A percentile compares a stretch with the other conserved stretches of the same genome.
Conservation (phyloP, 2,113 vertebrate species). For the Neotoma lepida region DNA sequence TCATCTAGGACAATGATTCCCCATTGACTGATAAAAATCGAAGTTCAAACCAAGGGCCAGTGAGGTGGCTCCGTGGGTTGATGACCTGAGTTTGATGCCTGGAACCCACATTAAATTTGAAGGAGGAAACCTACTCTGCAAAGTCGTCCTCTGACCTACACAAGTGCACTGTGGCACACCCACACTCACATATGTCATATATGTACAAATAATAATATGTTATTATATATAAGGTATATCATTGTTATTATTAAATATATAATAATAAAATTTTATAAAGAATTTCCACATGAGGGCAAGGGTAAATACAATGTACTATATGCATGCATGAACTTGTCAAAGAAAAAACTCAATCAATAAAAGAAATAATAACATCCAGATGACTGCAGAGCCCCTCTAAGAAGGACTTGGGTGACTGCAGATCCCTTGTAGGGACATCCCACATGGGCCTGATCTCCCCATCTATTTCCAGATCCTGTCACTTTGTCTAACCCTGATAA, state of each 20-base stretch:
- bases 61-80: neutral
- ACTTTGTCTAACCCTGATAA: neutral
- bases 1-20: neutral
- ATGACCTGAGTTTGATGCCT: neutral
- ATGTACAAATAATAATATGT: neutral
- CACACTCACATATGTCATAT: neutral
- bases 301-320: neutral
- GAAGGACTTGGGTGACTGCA: neutral
- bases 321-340: neutral
- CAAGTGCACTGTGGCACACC: neutral
- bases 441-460: neutral
- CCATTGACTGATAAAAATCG: neutral
- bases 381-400: neutral
- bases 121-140: neutral
- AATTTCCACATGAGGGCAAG: neutral
- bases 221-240: neutral
- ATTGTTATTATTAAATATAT: neutral
- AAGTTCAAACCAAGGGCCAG: neutral
- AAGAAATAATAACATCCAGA: neutral
- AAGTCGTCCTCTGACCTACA: neutral
- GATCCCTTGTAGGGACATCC: no score
- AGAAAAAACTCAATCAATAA: neutral
- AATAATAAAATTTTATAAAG: neutral
- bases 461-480: neutral
- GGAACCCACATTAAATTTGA: neutral